Evolutionary conservation across 2,797 vertebrate species (phyloP).

Genomic region (Silurus lanzhouensis): DNA sequence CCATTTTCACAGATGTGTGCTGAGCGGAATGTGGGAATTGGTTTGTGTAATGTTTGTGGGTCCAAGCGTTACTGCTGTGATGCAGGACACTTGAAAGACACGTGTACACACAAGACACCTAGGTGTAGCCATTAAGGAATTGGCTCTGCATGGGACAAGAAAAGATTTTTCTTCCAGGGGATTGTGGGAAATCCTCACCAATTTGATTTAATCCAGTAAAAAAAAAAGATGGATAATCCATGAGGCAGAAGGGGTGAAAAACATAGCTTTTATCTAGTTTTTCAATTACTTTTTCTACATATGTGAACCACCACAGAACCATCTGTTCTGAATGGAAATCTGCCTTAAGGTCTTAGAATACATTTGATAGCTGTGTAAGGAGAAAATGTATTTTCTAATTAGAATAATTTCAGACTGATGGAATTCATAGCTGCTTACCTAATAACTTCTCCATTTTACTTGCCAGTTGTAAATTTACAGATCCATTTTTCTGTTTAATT

Average conservation of each 20-base stretch:
- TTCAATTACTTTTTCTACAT: constrained; percentile 3
- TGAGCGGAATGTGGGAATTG: neutral
- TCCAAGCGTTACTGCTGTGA: neutral
- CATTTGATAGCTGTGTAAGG: neutral
- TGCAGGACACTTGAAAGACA: constrained; percentile 11
- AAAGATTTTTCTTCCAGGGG: neutral
- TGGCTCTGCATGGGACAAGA: neutral
- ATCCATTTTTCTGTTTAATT: constrained; percentile 13
- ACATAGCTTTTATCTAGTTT: neutral
- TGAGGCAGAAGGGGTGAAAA: neutral
- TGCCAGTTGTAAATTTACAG: constrained; percentile 40
- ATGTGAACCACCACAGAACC: neutral
- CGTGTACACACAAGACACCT: neutral
- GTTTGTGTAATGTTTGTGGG: neutral
- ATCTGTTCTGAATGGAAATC: constrained; percentile 11
- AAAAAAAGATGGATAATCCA: neutral
- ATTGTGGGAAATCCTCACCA: neutral
- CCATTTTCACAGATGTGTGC: constrained; percentile 16
- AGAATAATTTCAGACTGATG: constrained; percentile 16
- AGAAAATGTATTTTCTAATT: constrained; percentile 22
- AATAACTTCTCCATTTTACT: constrained; percentile 35
- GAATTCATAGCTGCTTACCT: constrained; percentile 34
- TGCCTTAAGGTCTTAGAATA: neutral
- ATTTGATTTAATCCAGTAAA: constrained; percentile 17
- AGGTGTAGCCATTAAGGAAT: neutral